These are phyloP conservation scores for Scaptodrosophila latifasciaeformis DNA, from an alignment of 2,888 invertebrate species.

Conservation along the genomic window DNA sequence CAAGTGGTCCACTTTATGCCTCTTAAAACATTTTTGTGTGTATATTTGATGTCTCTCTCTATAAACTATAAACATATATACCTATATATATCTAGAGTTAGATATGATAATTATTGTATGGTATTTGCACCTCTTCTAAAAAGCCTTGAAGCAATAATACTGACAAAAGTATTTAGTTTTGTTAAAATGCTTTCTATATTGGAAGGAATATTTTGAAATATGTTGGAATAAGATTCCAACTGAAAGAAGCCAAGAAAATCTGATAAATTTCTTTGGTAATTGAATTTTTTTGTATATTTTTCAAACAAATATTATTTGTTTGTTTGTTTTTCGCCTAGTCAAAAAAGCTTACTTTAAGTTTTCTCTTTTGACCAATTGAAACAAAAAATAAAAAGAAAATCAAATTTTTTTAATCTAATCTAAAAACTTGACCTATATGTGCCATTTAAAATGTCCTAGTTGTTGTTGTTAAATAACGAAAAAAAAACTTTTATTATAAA, in stretches of 20 bases:
- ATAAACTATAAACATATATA: too few species aligned
- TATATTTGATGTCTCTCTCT: conserved; percentile 21
- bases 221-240: not conserved
- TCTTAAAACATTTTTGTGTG: conserved; percentile 21
- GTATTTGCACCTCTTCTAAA: conserved; percentile 4
- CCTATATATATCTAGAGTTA: conserved; percentile 6
- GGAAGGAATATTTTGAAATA: not conserved
- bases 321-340: conserved; percentile 19
- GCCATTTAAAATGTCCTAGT: conserved; percentile 57
- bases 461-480: conserved; percentile 24
- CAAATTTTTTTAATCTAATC: too few species aligned
- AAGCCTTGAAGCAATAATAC: conserved; percentile 61
- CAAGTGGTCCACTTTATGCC: conserved; percentile 60
- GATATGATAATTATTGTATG: not conserved
- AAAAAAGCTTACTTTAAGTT: conserved; percentile 3
- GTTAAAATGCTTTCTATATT: conserved; percentile 25
- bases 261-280: too few species aligned
- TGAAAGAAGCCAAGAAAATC: too few species aligned
- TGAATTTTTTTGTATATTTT: too few species aligned
- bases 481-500: conserved; percentile 1
- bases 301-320: conserved; percentile 13
- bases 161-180: conserved; percentile 54
- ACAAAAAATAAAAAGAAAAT: conserved; percentile 15
- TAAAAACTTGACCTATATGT: conserved; percentile 64
- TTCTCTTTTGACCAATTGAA: conserved; percentile 34